phyloP scores from a whole-genome alignment of 1,140 invertebrate species.

The Diachasma alloeum region DNA sequence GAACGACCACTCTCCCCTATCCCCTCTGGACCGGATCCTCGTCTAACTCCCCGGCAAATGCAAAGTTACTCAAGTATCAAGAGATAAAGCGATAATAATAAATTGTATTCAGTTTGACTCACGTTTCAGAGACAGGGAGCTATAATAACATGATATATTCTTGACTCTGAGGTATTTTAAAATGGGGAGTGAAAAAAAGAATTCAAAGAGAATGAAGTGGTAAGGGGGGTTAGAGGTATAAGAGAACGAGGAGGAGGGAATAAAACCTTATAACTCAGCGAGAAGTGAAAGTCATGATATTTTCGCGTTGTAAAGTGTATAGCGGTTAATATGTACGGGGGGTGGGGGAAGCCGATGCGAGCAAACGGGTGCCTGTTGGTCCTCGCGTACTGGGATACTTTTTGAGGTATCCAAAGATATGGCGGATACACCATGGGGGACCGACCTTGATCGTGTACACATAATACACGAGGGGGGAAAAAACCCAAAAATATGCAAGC shows the following conservation, averaged over 20 bases:
- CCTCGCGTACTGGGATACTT: not conserved
- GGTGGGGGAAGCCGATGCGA: not conserved
- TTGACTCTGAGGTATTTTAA: not conserved
- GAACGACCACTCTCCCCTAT: not conserved
- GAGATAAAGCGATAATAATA: not conserved
- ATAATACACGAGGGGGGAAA: not conserved
- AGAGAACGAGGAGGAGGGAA: not conserved
- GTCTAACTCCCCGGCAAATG: not conserved
- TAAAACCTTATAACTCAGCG: not conserved
- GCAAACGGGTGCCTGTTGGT: not conserved
- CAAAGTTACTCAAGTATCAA: not conserved
- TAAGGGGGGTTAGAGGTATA: no score
- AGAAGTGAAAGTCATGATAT: slow-evolving; percentile 31
- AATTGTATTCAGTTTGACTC: not conserved
- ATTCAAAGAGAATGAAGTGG: not conserved
- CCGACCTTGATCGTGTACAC: not conserved
- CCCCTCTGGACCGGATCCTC: no score
- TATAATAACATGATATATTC: not conserved
- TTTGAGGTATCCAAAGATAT: not conserved
- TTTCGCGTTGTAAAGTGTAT: slow-evolving; percentile 1
- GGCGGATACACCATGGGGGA: not conserved
- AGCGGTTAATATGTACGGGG: not conserved
- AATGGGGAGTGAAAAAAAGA: not conserved
- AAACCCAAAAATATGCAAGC: no score
- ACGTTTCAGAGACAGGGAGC: not conserved